phyloP scores from a whole-genome alignment of 2,797 vertebrate species.

The Spheniscus humboldti region DNA sequence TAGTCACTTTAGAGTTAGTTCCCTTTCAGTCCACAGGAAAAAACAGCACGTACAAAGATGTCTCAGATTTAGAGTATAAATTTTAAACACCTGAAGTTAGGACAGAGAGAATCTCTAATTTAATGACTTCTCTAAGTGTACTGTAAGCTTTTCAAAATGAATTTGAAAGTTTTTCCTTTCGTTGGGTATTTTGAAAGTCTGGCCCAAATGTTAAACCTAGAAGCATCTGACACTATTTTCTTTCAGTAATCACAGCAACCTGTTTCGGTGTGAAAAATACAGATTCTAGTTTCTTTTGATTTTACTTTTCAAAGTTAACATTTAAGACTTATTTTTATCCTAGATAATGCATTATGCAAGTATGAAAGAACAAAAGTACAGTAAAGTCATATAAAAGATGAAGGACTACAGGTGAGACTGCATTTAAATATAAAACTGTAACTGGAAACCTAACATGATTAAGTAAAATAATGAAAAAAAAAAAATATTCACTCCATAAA shows the following conservation, averaged over 20 bases:
- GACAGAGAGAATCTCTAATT: neutral
- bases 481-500: neutral
- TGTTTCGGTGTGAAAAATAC: neutral
- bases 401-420: neutral
- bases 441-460: neutral
- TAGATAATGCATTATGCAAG: neutral
- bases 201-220: neutral
- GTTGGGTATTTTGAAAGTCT: neutral
- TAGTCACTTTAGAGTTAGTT: neutral
- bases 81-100: neutral
- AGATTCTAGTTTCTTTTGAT: neutral
- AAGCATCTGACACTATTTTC: neutral
- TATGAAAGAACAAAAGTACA: neutral
- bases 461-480: neutral
- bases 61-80: neutral
- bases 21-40: neutral
- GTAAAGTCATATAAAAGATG: neutral
- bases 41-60: neutral
- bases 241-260: neutral
- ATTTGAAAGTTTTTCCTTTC: neutral
- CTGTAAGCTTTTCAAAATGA: neutral
- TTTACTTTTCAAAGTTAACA: neutral
- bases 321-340: neutral
- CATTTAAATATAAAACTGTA: neutral
- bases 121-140: neutral